A percentile compares a stretch with the other conserved stretches of the same genome.
Evolutionary conservation across 1,140 invertebrate species (phyloP).

Genomic region (Drosophila mauritiana): DNA sequence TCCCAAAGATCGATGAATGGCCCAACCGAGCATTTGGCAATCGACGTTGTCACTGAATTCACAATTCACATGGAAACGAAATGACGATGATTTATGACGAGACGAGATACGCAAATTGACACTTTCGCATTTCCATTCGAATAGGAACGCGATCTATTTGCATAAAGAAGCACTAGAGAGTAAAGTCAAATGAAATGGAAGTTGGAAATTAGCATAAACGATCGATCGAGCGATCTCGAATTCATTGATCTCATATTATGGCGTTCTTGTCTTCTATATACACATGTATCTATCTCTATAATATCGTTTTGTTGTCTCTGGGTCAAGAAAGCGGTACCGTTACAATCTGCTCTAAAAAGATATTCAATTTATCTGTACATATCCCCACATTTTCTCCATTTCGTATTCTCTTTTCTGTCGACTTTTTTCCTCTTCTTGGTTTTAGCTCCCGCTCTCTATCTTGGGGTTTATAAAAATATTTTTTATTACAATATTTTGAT

Average conservation of each 20-base stretch:
- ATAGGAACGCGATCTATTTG: conserved; percentile 34
- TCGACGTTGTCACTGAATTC: conserved; percentile 3
- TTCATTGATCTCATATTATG: conserved; percentile 35
- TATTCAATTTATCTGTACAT: conserved; percentile 8
- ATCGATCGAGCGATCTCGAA: conserved; percentile 10
- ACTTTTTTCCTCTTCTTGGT: conserved; percentile 5
- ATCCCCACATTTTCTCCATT: conserved; percentile 9
- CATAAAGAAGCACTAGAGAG: conserved; percentile 6
- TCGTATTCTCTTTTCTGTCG: conserved; percentile 12
- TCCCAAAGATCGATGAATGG: conserved; percentile 38
- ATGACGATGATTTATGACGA: conserved; percentile 39
- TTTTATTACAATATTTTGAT: conserved; percentile 55
- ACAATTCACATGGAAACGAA: conserved; percentile 20
- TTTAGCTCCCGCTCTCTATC: conserved; percentile 9
- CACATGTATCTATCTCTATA: background rate
- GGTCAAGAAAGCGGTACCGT: conserved; percentile 32
- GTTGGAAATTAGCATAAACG: conserved; percentile 41
- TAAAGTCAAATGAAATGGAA: conserved; percentile 34
- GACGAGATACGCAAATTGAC: conserved; percentile 32
- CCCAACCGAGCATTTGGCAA: conserved; percentile 17
- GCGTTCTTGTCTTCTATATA: background rate
- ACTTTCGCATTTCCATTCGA: conserved; percentile 46
- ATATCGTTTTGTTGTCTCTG: conserved; percentile 24
- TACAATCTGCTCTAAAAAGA: conserved; percentile 28
- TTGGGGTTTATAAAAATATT: conserved; percentile 29